Evolutionary conservation across 2,113 vertebrate genomes (phyloP), one percentile per base, ranked within the genome.

Genomic region (Setophaga kirtlandii): DNA sequence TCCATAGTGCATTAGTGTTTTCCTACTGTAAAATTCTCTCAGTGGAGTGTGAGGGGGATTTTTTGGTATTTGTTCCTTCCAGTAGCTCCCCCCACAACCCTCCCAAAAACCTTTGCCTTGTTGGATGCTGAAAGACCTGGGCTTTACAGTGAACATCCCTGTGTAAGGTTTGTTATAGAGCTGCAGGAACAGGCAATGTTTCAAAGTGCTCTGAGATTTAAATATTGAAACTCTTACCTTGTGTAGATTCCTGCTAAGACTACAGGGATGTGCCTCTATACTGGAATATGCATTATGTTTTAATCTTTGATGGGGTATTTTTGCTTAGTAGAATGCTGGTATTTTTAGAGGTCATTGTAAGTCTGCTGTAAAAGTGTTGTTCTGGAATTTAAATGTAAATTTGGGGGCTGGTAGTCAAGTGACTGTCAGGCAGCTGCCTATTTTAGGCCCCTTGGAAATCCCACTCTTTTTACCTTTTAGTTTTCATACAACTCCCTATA

Each of bases 21-120:
- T 78, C 21, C 8, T 6, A 2, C 42, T 70, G 14, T 42, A 58
- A 55, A 64, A 42, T 70, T 50, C 28, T 70, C 3, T 0, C 4
- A 50, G 23, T 33, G 30, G 21, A 50, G 4, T 15, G 20, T 1
- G 37, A 85, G 3, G 2, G 24, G 2, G 5, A 27, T 4, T 42
- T 5, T 30, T 55, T 20, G 4, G 6, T 47, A 39, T 31, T 50
- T 47, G 27, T 12, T 15, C 6, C 17, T 7, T 18, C 4, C 12
- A 44, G 19, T 47, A 47, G 5, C 2, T 39, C 1, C 0, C 3
- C 19, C 12, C 49, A 2, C 30, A 39, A 39, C 37, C 8, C 10
- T 77, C 46, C 25, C 13, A 1, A 55, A 79, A 59, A 63, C 8
- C 47, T 31, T 44, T 76, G 15, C 21, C 14, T 5, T 25, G 18